Conservation (phyloP, 2,113 vertebrate species). For the Platycercus adscitus region DNA sequence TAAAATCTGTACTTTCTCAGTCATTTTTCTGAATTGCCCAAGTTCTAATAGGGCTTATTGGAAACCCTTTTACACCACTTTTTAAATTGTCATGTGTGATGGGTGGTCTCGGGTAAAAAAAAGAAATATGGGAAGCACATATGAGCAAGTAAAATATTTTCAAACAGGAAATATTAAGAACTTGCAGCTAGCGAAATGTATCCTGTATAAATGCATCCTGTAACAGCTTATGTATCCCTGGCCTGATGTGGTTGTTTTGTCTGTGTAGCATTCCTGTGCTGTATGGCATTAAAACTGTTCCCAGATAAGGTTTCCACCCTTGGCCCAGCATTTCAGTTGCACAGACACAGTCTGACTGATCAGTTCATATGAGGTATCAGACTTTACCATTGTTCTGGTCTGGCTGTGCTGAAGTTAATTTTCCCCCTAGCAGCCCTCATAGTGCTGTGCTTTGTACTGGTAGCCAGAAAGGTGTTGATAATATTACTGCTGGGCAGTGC, state of each 20-base stretch:
- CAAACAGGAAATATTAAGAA: background rate
- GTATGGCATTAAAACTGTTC: background rate
- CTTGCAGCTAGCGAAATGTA: background rate
- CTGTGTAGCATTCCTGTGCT: background rate
- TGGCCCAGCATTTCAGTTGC: background rate
- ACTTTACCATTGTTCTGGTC: fast-evolving
- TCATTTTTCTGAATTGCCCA: background rate
- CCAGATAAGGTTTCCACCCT: background rate
- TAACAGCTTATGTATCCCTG: background rate
- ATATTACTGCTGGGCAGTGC: background rate
- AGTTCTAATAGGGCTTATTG: background rate
- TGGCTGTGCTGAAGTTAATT: background rate
- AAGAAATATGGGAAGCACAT: background rate
- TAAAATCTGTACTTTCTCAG: background rate
- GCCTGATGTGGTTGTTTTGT: background rate
- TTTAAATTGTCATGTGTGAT: background rate
- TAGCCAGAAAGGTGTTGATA: background rate
- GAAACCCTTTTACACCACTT: background rate
- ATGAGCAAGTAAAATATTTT: background rate
- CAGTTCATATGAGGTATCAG: fast-evolving
- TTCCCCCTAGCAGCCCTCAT: background rate
- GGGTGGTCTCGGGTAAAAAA: background rate
- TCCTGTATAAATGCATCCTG: background rate
- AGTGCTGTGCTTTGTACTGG: fast-evolving
- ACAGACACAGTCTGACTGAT: background rate